phyloP scores from a whole-genome alignment of 1,140 invertebrate genomes.

The Drosophila sturtevanti region DNA sequence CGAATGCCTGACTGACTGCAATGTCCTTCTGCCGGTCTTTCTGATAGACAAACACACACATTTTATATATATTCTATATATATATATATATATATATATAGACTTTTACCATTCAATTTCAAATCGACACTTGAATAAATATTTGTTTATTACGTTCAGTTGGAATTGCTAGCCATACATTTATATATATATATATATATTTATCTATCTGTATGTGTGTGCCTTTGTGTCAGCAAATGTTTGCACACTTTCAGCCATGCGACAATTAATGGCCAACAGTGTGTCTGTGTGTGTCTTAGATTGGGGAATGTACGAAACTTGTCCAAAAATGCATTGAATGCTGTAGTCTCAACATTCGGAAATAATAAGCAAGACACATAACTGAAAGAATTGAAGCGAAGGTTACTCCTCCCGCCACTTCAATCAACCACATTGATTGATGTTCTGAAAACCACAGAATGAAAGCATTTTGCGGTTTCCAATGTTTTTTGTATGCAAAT shows the following conservation, averaged over 20 bases:
- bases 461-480: not conserved
- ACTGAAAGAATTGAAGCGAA: not conserved
- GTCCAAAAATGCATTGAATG: not conserved
- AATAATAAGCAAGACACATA: not conserved
- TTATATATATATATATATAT: not conserved
- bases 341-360: not conserved
- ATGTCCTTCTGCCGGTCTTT: conserved; percentile 5
- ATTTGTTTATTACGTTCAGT: conserved; percentile 10
- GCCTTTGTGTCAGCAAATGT: conserved; percentile 6
- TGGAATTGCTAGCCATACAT: not conserved
- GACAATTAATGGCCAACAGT: too few relatives aligned
- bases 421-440: not conserved
- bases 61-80: not conserved
- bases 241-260: conserved; percentile 41
- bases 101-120: conserved; percentile 26
- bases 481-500: not conserved
- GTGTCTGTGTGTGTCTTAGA: not conserved
- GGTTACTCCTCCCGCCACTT: not conserved
- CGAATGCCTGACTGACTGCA: conserved; percentile 18
- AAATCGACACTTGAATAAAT: conserved; percentile 40
- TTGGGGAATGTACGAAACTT: not conserved
- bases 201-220: not conserved
- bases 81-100: not conserved
- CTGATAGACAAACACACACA: conserved; percentile 4
- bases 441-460: not conserved